These are phyloP conservation scores for Drosophila santomea DNA, from an alignment of 1,140 invertebrate species.

Conservation along the genomic window DNA sequence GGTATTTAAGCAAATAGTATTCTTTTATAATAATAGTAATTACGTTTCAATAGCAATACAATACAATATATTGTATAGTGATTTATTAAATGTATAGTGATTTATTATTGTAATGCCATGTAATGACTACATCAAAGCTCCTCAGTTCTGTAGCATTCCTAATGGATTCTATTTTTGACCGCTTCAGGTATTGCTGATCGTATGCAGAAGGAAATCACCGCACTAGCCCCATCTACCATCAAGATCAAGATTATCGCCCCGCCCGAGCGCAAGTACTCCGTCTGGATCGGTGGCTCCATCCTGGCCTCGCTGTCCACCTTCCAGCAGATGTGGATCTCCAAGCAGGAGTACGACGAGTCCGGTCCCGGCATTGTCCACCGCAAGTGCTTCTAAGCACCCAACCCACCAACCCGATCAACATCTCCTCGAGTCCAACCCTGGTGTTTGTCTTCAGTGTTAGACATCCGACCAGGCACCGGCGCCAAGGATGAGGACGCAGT, in stretches of 20 bases:
- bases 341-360: constrained; percentile 92
- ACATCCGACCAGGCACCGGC: constrained; percentile 21
- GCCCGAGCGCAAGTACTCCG: constrained; percentile 95
- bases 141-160: not conserved
- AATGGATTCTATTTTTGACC: not conserved
- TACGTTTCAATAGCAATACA: too few relatives aligned
- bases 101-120: not conserved
- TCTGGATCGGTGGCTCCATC: constrained; percentile 94
- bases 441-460: constrained; percentile 37
- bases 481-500: constrained; percentile 33
- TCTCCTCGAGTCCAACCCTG: constrained; percentile 45
- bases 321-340: constrained; percentile 94
- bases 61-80: too few relatives aligned
- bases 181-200: constrained; percentile 91
- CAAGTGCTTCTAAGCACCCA: constrained; percentile 88
- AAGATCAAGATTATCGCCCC: constrained; percentile 98
- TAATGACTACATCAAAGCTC: too few relatives aligned
- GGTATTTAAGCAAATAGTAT: too few relatives aligned
- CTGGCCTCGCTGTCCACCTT: constrained; percentile 92
- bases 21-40: too few relatives aligned
- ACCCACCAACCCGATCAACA: constrained; percentile 43
- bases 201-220: constrained; percentile 96
- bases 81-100: too few relatives aligned
- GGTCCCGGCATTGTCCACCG: constrained; percentile 89
- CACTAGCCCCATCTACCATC: constrained; percentile 94